Conservation (phyloP, 1,140 invertebrate species). For the Globodera ellingtonae region DNA sequence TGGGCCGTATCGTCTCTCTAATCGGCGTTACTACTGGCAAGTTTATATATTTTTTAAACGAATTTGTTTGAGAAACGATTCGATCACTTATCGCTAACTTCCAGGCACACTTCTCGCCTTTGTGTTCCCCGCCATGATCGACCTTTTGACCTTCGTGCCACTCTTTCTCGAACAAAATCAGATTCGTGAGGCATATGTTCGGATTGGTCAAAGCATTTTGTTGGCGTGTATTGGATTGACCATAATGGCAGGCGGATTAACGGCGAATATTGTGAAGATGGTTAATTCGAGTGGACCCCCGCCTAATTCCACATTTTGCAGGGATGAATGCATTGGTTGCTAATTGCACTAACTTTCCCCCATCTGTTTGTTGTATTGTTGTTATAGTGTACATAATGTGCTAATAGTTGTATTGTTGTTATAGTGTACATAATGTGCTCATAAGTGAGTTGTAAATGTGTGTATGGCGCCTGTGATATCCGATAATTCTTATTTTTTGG, state of each 20-base stretch:
- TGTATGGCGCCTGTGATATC: no score
- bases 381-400: no score
- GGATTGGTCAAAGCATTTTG: conserved; percentile 35
- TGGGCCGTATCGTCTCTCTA: conserved; percentile 55
- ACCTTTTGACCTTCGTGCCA: conserved; percentile 50
- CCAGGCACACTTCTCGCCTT: conserved; percentile 55
- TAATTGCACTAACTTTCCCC: no score
- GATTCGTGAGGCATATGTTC: neutral
- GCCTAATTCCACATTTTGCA: no score
- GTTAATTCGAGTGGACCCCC: no score
- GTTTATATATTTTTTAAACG: neutral
- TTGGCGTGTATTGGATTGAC: conserved; percentile 52
- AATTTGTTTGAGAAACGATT: no score
- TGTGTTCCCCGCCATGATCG: conserved; percentile 54
- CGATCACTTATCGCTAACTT: neutral
- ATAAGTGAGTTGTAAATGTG: no score
- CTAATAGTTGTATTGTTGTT: no score
- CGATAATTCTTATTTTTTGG: no score
- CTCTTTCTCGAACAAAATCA: neutral
- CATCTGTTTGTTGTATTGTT: no score
- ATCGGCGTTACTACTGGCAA: conserved; percentile 50
- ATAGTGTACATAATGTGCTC: no score
- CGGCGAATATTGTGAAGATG: conserved; percentile 50
- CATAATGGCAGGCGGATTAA: conserved; percentile 54
- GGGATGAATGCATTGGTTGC: no score